These are phyloP conservation scores for Pandemis corylana DNA, from an alignment of 2,888 invertebrate genomes.

Conservation along the genomic window DNA sequence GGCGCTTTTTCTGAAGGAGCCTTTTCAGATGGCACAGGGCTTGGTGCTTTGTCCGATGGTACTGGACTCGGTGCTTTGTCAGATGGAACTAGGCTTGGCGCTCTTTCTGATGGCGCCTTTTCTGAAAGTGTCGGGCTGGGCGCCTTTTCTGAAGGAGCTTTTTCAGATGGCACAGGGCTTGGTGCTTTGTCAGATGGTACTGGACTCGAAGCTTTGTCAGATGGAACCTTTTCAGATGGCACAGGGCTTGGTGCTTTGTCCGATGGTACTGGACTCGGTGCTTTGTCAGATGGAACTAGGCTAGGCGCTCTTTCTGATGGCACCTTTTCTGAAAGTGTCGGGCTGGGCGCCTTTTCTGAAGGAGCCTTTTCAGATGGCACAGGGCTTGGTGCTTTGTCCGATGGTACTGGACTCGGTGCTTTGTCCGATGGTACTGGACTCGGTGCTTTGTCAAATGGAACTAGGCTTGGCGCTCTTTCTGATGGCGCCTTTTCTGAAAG, in stretches of 20 bases:
- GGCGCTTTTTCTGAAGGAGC: neutral
- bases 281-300: slow-evolving; percentile 18
- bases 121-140: neutral
- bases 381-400: neutral
- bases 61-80: slow-evolving; percentile 20
- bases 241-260: slow-evolving; percentile 16
- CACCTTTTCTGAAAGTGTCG: neutral
- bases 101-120: slow-evolving; percentile 22
- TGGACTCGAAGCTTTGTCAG: slow-evolving; percentile 26
- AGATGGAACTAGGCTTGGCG: neutral
- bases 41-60: slow-evolving; percentile 35
- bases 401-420: slow-evolving; percentile 10
- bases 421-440: slow-evolving; percentile 28
- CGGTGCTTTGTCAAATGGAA: slow-evolving; percentile 39
- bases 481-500: slow-evolving; percentile 34
- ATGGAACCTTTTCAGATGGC: slow-evolving; percentile 30
- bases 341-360: slow-evolving; percentile 29
- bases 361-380: neutral
- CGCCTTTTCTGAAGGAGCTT: neutral
- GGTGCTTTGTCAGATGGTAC: neutral
- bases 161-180: neutral
- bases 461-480: slow-evolving; percentile 4
- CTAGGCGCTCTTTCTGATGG: neutral
- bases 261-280: neutral
- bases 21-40: neutral